These are phyloP conservation scores for Pygmarrhopalites habei DNA, from an alignment of 1,140 invertebrate species.

Conservation along the genomic window DNA sequence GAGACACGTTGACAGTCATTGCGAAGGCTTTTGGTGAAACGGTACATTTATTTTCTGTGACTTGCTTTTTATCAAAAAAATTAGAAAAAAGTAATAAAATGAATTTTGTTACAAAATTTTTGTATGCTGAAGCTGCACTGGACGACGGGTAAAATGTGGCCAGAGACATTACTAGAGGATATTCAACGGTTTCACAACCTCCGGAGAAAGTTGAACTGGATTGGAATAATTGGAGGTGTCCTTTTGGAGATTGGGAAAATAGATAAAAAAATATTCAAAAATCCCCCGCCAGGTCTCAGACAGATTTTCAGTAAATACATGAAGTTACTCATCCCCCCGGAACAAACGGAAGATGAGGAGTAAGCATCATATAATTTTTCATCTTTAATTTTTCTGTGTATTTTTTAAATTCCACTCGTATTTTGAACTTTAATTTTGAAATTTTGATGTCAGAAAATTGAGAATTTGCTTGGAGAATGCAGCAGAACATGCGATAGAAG, in stretches of 20 bases:
- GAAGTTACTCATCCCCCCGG: constrained; percentile 4
- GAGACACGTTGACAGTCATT: constrained; percentile 41
- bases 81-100: constrained; percentile 26
- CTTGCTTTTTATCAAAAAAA: no score
- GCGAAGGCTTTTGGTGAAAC: constrained; percentile 68
- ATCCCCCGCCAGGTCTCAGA: constrained; percentile 53
- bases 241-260: constrained; percentile 41
- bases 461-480: constrained; percentile 5
- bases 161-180: constrained; percentile 63
- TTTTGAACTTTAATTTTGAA: not conserved
- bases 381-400: no score
- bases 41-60: constrained; percentile 56
- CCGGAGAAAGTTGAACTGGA: constrained; percentile 51
- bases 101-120: no score
- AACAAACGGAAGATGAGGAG: not conserved
- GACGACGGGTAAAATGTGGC: not conserved
- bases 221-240: not conserved
- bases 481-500: constrained; percentile 4
- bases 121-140: no score
- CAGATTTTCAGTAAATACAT: constrained; percentile 35
- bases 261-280: constrained; percentile 51
- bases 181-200: constrained; percentile 61
- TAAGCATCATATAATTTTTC: not conserved
- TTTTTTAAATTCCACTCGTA: no score
- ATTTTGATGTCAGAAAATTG: constrained; percentile 5